Percentiles rank a stretch among this genome's conserved stretches.
Evolutionary conservation across 2,888 invertebrate species (phyloP).

Genomic region (Rhingia rostrata): DNA sequence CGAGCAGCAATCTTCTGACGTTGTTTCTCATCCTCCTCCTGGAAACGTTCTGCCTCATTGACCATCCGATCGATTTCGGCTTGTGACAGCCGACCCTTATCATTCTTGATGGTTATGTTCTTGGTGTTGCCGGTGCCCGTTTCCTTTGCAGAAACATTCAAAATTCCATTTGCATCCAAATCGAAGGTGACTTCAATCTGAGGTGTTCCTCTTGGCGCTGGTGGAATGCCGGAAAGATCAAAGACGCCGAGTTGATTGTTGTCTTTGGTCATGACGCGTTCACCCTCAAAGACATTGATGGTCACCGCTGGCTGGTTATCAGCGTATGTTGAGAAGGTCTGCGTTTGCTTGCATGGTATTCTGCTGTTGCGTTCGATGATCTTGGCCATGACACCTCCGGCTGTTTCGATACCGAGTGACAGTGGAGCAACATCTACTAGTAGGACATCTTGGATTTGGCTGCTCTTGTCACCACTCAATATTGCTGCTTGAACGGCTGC

Average conservation of each 20-base stretch:
- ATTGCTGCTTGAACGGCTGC: constrained; percentile 90
- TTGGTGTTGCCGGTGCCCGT: constrained; percentile 86
- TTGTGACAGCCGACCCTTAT: constrained; percentile 89
- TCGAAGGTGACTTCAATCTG: constrained; percentile 91
- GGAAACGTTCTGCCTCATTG: constrained; percentile 87
- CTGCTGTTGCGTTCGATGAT: constrained; percentile 87
- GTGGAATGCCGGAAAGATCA: constrained; percentile 96
- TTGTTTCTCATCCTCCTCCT: constrained; percentile 88
- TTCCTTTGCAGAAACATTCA: constrained; percentile 91
- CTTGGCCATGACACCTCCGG: constrained; percentile 89
- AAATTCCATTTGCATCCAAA: constrained; percentile 95
- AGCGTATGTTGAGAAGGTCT: constrained; percentile 89
- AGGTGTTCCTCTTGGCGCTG: constrained; percentile 92
- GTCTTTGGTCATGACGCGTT: constrained; percentile 94
- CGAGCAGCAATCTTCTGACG: constrained; percentile 86
- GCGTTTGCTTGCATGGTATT: constrained; percentile 88
- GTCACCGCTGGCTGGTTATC: constrained; percentile 90
- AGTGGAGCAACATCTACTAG: constrained; percentile 87
- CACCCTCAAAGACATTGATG: constrained; percentile 89
- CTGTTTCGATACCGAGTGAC: constrained; percentile 89
- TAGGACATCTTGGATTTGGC: constrained; percentile 88
- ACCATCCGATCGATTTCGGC: constrained; percentile 91
- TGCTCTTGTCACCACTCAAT: constrained; percentile 87
- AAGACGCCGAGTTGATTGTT: constrained; percentile 97
- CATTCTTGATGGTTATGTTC: constrained; percentile 91